Evolutionary conservation across 2,113 vertebrate species (phyloP), one percentile per base, ranked within the genome.

Genomic region (Herpailurus yagouaroundi): DNA sequence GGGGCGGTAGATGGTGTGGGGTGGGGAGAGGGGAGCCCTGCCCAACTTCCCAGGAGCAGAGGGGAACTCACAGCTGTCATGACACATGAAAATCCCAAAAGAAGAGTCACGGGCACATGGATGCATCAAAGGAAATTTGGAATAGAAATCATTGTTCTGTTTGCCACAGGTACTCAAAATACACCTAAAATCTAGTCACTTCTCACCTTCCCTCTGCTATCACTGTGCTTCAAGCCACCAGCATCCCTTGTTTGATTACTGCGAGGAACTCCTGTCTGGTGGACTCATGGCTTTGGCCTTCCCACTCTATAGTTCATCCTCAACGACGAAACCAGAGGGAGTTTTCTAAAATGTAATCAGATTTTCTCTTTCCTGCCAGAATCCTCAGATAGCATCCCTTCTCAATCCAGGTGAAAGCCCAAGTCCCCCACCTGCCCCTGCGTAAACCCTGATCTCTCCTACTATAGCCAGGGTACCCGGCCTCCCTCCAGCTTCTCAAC

Each of bases 321-420:
- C 63, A 45, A 90, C 38, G 89, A 5, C 64, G 63, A 29, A 92
- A 21, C 60, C 31, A 9, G 3, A 82, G 31, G 21, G 9, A 90
- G 52, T 25, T 82, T 95, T 76, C 41, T 41, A 81, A 96, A 93
- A 71, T 57, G 29, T 18, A 64, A 27, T 89, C 31, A 77, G 15
- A 86, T 90, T 29, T 19, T 77, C 80, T 90, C n/a, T 81, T 77
- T 89, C 89, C 84, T 89, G 68, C 50, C 48, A 87, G 33, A 90
- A 50, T 3, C 7, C 14, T 81, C 41, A 73, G 38, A 36, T 33
- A 83, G 63, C 48, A 52, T 60, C 36, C 50, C 66, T 66, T 81
- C 25, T 41, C 81, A 55, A 71, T 45, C 23, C 45, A 91, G 77
- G 55, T 36, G 77, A 93, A 91, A 85, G 68, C 15, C 36, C 33